These are phyloP conservation scores for Morone saxatilis DNA, from an alignment of 2,113 vertebrate species.

Conservation along the genomic window DNA sequence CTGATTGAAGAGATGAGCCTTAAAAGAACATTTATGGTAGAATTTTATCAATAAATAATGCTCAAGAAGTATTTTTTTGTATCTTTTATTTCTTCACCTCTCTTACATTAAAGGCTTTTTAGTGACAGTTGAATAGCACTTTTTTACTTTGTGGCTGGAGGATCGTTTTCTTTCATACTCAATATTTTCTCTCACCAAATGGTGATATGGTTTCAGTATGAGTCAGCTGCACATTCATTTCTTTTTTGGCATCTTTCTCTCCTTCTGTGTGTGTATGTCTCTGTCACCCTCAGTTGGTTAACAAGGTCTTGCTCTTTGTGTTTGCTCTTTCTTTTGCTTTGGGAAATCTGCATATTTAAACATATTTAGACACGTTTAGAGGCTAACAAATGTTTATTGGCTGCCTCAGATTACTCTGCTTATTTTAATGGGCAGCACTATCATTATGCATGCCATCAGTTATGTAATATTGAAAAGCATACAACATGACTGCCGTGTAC, in stretches of 20 bases:
- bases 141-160: background rate
- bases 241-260: background rate
- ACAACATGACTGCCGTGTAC: too few relatives aligned
- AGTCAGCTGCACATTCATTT: conserved; percentile 7
- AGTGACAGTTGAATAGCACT: background rate
- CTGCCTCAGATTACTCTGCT: background rate
- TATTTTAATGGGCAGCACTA: background rate
- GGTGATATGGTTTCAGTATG: conserved; percentile 13
- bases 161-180: background rate
- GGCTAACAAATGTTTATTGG: background rate
- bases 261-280: conserved; percentile 4
- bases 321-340: background rate
- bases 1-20: background rate
- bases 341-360: background rate
- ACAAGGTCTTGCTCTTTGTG: background rate
- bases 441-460: background rate
- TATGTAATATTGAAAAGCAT: background rate
- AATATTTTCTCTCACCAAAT: background rate
- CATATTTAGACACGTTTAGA: background rate
- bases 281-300: background rate
- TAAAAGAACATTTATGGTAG: too few relatives aligned
- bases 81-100: background rate
- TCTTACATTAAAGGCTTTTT: background rate
- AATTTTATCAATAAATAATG: background rate
- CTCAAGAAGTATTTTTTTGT: background rate